These are phyloP conservation scores for Chydorus sphaericus DNA, from an alignment of 2,888 invertebrate species.

Conservation along the genomic window DNA sequence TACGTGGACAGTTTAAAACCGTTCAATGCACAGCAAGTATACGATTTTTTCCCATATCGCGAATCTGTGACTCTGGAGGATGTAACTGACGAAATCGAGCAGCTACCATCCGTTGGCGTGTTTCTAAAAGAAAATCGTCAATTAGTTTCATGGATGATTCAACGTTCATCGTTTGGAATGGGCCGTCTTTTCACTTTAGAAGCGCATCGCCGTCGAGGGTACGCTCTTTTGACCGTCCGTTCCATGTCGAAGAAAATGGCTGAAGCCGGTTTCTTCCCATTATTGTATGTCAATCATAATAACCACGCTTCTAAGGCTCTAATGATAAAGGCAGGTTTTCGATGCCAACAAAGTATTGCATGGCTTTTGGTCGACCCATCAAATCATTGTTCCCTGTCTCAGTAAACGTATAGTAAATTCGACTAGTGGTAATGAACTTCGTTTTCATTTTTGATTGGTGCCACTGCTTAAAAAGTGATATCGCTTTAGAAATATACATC, in stretches of 20 bases:
- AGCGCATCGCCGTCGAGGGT: not conserved
- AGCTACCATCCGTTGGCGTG: not conserved
- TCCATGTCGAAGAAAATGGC: not conserved
- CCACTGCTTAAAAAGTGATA: no score
- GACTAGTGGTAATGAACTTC: no score
- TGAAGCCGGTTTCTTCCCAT: not conserved
- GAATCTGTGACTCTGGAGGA: not conserved
- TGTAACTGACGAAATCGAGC: not conserved
- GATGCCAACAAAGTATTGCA: no score
- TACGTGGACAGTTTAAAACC: not conserved
- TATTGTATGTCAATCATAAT: not conserved
- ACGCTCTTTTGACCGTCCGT: not conserved
- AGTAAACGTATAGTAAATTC: no score
- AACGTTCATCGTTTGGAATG: not conserved
- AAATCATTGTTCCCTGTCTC: no score
- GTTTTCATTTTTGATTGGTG: no score
- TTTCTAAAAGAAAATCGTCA: not conserved
- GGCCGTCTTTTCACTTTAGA: not conserved
- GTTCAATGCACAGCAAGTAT: not conserved
- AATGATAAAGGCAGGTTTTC: no score
- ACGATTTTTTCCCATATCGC: not conserved
- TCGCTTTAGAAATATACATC: no score
- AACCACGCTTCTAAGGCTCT: not conserved
- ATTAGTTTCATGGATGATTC: not conserved
- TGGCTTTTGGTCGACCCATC: no score